Evolutionary conservation across 2,797 vertebrate genomes (phyloP), one percentile per base, ranked within the genome.

Genomic region (Pelodytes ibericus): DNA sequence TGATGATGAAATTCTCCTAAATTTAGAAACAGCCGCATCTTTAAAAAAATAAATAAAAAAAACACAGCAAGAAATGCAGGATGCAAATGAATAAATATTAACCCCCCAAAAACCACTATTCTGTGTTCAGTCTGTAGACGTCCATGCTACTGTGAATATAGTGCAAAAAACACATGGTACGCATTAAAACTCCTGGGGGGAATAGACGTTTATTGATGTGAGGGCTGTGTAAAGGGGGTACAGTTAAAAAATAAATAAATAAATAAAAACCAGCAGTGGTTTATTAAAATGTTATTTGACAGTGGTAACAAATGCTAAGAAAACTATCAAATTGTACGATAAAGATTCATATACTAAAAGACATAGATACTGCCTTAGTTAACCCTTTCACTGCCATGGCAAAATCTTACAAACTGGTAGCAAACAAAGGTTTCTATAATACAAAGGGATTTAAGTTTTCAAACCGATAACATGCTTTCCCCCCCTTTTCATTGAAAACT

Each of bases 151-250:
- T 58, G 63, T 72, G 67, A 77, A 67, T 49, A 41, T 20, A 59
- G 49, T 8, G 57, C 67, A 66, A n/a, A 36, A 74, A 70, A 82
- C 81, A 82, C 36, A 80, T 82, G 81, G 77, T 62, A 80, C 31
- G 69, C 70, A 82, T 82, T 77, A 80, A 65, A 74, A 24, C 74
- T 74, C 71, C 74, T 77, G 60, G 77, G 77, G 77, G 71, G 74
- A 80, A 74, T 66, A 69, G 49, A 39, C 49, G 66, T 74, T 82
- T 80, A 82, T 71, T 82, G 71, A 82, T 74, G 74, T 71, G 47
- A 63, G 58, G 71, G 63, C 61, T 69, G 44, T 24, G 72, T 41
- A 11, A 18, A 51, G 30, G 72, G 68, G 59, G 74, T 56, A 33
- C 36, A 58, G 69, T 64, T 58, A 73, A 74, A 74, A 60, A 69